Evolutionary conservation across 2,113 vertebrate genomes (phyloP).

Genomic region (Passer domesticus): DNA sequence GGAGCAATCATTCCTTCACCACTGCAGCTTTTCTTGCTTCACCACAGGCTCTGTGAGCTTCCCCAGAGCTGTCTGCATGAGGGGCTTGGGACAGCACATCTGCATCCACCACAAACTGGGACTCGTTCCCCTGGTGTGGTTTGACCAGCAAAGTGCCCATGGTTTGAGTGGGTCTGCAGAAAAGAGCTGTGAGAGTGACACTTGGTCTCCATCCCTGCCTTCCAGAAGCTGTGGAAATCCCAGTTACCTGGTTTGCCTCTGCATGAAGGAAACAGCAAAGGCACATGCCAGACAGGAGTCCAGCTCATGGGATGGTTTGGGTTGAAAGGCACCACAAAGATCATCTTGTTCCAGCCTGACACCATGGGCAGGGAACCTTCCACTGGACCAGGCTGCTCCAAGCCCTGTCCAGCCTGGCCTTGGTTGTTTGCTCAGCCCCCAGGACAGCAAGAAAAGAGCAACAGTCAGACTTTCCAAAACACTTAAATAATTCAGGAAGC

Average conservation of each 20-base stretch:
- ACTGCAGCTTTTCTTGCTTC: neutral
- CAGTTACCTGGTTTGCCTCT: neutral
- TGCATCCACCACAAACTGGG: neutral
- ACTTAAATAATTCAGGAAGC: neutral
- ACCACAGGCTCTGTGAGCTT: neutral
- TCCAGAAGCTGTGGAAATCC: neutral
- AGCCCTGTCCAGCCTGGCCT: neutral
- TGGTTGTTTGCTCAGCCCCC: neutral
- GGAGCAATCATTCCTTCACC: neutral
- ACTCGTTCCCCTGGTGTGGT: fast-evolving
- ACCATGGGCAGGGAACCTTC: neutral
- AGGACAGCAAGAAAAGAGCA: neutral
- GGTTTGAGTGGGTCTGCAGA: neutral
- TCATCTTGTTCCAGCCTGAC: neutral
- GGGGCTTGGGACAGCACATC: neutral
- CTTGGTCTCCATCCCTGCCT: neutral
- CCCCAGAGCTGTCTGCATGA: neutral
- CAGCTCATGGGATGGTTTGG: neutral
- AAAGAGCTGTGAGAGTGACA: neutral
- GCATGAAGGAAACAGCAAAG: neutral
- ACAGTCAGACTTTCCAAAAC: neutral
- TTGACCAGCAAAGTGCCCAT: neutral
- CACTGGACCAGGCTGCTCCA: neutral
- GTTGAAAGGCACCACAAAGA: neutral
- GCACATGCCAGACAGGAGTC: neutral